Evolutionary conservation across 1,140 invertebrate species (phyloP).

Genomic region (Apocrypta bakeri): DNA sequence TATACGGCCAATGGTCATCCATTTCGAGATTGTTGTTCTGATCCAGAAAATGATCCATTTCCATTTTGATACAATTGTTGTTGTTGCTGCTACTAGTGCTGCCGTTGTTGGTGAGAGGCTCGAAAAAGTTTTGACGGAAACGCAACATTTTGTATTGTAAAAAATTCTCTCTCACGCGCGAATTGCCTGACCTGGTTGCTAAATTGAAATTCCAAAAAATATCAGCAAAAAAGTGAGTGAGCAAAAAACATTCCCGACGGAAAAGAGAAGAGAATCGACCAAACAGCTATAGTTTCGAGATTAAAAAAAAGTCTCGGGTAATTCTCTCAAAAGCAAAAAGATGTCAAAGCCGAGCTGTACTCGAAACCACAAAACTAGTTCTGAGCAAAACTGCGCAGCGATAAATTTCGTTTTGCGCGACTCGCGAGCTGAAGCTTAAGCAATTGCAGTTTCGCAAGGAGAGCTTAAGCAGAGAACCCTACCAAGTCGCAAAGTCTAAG

Average conservation of each 20-base stretch:
- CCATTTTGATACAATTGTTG: conserved; percentile 48
- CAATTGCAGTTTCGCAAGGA: conserved; percentile 18
- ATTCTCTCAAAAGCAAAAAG: neutral
- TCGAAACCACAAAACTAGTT: conserved; percentile 19
- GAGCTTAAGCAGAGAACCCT: neutral
- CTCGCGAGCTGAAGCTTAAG: conserved; percentile 29
- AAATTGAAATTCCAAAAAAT: neutral
- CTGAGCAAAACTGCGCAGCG: conserved; percentile 3
- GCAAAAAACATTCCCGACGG: neutral
- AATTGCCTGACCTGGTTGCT: neutral
- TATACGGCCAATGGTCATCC: conserved; percentile 46
- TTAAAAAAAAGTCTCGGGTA: neutral
- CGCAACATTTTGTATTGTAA: conserved; percentile 45
- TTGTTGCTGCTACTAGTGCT: conserved; percentile 12
- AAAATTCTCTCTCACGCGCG: neutral
- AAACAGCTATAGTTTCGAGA: neutral
- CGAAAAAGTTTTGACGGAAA: conserved; percentile 54
- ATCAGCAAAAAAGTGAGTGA: neutral
- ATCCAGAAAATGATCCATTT: conserved; percentile 53
- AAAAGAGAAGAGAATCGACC: neutral
- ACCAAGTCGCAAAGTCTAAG: conserved; percentile 11
- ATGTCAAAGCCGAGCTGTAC: conserved; percentile 20
- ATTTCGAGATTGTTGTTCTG: conserved; percentile 57
- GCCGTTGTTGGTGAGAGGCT: neutral
- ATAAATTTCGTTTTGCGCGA: conserved; percentile 42